Evolutionary conservation across 2,797 vertebrate genomes (phyloP), one percentile per base, ranked within the genome.

Genomic region (Epinephelus awoara): DNA sequence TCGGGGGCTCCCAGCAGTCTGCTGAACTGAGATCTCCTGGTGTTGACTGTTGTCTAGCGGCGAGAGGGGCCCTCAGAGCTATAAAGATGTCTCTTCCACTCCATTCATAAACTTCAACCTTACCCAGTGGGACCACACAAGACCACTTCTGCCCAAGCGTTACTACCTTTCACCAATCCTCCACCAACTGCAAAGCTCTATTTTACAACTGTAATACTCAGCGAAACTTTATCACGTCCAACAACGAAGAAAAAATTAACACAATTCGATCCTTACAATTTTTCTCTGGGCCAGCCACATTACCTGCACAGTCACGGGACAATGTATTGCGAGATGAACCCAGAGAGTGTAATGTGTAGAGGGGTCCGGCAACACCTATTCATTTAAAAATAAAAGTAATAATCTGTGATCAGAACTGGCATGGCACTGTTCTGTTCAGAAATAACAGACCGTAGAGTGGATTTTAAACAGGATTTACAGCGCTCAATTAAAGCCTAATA

Each of bases 21-120:
- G 70, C 67, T 81, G 61, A 73, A 56, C 49, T 4, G 15, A 59
- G 44, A 55, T 86, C 38, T 87, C 34, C 61, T 40, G 2, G 64
- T 82, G 75, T 88, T 91, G 75, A 79, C 66, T 78, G 70, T 79
- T 81, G 71, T 80, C 72, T 83, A 50, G 72, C 7, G n/a, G 51
- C 4, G 15, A 67, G 47, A 69, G 66, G 67, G 68, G 57, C 50
- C 76, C 78, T 85, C 69, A 58, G 71, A 72, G 58, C 72, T 74
- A 85, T 90, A 85, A 91, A 91, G 64, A 88, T 78, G 88, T 87
- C 86, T 88, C 75, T 58, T 83, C 80, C 61, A 67, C 76, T 79
- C 76, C 71, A 84, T 83, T 89, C 74, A 74, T 83, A 84, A 89
- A 84, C 57, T 72, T 64, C 2, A n/a, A 71, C 54, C 44, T 17